These are phyloP conservation scores for Coecobrya sp. DNA, from an alignment of 2,888 invertebrate species.

Conservation along the genomic window DNA sequence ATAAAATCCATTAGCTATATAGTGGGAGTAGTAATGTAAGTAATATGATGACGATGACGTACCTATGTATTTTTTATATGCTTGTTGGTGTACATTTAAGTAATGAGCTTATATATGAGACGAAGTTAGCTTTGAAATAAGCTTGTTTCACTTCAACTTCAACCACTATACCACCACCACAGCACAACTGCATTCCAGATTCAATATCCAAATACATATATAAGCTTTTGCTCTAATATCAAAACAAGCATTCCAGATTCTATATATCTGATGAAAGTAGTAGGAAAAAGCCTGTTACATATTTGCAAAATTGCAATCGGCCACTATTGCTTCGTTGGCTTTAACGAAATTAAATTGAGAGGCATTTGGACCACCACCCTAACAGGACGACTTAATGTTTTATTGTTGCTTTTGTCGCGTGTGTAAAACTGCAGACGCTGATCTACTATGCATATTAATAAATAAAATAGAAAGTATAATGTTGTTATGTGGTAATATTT, in stretches of 20 bases:
- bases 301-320: constrained; percentile 57
- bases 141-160: neutral
- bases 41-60: constrained; percentile 52
- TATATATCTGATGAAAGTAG: constrained; percentile 35
- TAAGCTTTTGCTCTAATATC: neutral
- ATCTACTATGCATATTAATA: neutral
- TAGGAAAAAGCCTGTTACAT: neutral
- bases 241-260: neutral
- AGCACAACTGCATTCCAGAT: constrained; percentile 36
- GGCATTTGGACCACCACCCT: neutral
- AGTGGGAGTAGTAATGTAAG: constrained; percentile 36
- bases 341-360: constrained; percentile 9
- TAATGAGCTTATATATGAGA: constrained; percentile 62
- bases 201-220: constrained; percentile 12
- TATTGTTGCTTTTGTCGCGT: neutral
- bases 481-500: neutral
- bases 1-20: constrained; percentile 74
- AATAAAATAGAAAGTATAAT: constrained; percentile 5
- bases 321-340: neutral
- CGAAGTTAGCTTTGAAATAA: neutral
- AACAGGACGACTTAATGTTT: neutral
- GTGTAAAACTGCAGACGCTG: neutral
- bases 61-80: constrained; percentile 49
- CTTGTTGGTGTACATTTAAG: constrained; percentile 75
- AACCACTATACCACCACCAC: too few relatives aligned